Evolutionary conservation across 1,140 invertebrate genomes (phyloP), one percentile per base, ranked within the genome.

Genomic region (Dinothrombium tinctorium): DNA sequence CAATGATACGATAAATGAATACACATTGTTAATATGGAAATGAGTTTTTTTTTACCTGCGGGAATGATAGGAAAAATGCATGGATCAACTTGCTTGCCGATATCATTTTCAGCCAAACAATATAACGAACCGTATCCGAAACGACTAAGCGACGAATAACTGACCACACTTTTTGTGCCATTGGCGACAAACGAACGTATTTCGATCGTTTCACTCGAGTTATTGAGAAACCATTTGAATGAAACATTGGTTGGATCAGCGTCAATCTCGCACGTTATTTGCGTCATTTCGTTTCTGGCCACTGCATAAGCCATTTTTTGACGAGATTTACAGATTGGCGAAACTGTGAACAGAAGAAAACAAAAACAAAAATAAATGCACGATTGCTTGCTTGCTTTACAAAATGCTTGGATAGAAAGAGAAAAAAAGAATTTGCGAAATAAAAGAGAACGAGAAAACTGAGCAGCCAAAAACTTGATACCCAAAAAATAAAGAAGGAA

Each of bases 181-280:
- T 36, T 36, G 33, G 17, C 12, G 8, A 8, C 12, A 22, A 36
- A 36, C 8, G 5, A 7, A 9, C 23, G 19, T 9, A 76, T 48
- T 79, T 83, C 81, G 0, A 76, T 48, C 37, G 19, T 49, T 40
- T 8, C 45, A 14, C 42, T 78, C 2, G 81, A 46, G 29, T 49
- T 52, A 45, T 54, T 55, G 26, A 55, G 44, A 29, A 43, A 43
- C 53, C 53, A 55, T 20, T 44, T 44, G 40, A 53, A 53, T 12
- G 43, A 33, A 3, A 53, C 41, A 20, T 44, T 46, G 2, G 17
- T 37, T 14, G 81, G 81, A 53, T 83, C 79, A 44, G 78, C 73
- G 50, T 81, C 78, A 42, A 86, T 78, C 50, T 77, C 71, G 55
- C 81, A 87, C 47, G 71, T 69, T 41, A 87, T 58, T 24, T 69